phyloP scores from a whole-genome alignment of 2,888 invertebrate genomes.

The Kryphioiulus occultus region DNA sequence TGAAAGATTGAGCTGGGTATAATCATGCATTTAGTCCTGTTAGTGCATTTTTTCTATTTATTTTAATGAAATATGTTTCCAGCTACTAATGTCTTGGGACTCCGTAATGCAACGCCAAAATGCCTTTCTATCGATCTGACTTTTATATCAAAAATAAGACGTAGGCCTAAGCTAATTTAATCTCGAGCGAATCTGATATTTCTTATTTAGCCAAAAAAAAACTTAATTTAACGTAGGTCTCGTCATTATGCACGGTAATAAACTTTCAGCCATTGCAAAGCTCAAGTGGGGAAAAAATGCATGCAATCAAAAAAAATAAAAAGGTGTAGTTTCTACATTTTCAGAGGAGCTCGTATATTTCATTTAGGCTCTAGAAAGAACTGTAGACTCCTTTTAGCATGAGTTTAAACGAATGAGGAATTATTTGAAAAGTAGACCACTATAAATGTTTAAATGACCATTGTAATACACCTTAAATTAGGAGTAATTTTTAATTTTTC shows the following conservation, averaged over 20 bases:
- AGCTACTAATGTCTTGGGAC: neutral
- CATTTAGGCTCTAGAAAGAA: no score
- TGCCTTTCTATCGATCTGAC: neutral
- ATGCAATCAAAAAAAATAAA: no score
- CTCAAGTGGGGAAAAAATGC: no score
- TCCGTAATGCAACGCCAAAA: neutral
- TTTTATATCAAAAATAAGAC: neutral
- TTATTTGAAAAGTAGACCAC: no score
- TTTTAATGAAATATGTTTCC: conserved; percentile 29
- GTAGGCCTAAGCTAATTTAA: neutral
- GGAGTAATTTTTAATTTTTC: no score
- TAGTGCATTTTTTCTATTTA: neutral
- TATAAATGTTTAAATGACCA: no score
- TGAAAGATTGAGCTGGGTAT: neutral
- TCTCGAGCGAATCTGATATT: neutral
- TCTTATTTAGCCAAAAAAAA: conserved; percentile 20
- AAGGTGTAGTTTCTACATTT: no score
- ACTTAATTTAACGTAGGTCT: neutral
- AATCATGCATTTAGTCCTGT: neutral
- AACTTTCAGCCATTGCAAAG: neutral
- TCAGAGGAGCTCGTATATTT: no score
- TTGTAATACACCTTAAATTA: no score
- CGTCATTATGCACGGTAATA: neutral
- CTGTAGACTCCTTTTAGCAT: no score
- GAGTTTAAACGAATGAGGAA: no score